Percentiles rank a stretch among this genome's conserved stretches.
Conservation (phyloP, 2,797 vertebrate genomes). For the Anniella stebbinsi region DNA sequence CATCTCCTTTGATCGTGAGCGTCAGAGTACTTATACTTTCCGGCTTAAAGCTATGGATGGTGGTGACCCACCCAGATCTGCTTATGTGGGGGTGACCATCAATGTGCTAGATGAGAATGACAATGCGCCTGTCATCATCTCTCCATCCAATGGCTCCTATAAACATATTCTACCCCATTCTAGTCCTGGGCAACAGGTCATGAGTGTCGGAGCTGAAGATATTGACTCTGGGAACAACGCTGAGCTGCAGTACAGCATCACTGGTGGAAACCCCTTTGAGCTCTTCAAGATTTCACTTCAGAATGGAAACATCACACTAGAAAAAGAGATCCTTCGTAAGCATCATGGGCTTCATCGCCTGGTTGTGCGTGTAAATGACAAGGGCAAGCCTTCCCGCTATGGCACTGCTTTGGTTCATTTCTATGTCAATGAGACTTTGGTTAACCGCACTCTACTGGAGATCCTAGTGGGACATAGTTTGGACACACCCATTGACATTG, state of each 20-base stretch:
- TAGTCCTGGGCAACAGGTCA: conserved; percentile 87
- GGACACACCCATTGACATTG: conserved; percentile 93
- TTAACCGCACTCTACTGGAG: conserved; percentile 92
- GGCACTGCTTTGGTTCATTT: conserved; percentile 95
- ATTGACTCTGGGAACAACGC: conserved; percentile 93
- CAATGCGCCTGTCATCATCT: conserved; percentile 94
- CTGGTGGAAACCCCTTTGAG: conserved; percentile 92
- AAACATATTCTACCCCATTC: conserved; percentile 88
- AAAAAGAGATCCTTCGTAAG: conserved; percentile 91
- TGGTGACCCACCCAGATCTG: conserved; percentile 92
- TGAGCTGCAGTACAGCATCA: conserved; percentile 90
- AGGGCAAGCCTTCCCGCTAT: conserved; percentile 91
- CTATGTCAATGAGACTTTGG: conserved; percentile 93
- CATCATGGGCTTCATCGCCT: conserved; percentile 95
- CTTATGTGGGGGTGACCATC: conserved; percentile 96
- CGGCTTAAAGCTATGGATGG: conserved; percentile 93
- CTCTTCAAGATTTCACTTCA: conserved; percentile 93
- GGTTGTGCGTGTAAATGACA: conserved; percentile 93
- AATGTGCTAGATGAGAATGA: conserved; percentile 98
- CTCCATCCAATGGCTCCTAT: conserved; percentile 95
- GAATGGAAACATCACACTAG: conserved; percentile 91
- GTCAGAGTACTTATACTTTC: conserved; percentile 97
- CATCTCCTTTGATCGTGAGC: conserved; percentile 96
- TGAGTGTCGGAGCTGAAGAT: conserved; percentile 94
- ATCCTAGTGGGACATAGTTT: conserved; percentile 94